These are phyloP conservation scores for Myiothlypis coronata DNA, from an alignment of 2,797 vertebrate species.

Conservation along the genomic window DNA sequence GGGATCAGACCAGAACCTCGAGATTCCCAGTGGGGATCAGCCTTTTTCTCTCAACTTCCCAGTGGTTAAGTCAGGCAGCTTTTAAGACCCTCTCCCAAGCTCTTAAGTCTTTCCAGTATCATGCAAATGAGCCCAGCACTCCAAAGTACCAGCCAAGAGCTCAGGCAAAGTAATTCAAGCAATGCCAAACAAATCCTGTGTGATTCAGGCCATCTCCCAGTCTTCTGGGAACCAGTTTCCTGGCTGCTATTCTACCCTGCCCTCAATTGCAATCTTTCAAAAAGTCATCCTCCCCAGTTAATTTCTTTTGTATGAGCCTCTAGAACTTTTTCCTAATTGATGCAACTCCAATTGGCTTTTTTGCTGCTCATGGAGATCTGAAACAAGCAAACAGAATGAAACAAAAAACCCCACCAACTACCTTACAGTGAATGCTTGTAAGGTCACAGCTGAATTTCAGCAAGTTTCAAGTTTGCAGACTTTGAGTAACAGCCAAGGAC, in stretches of 20 bases:
- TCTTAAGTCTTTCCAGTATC: conserved; percentile 12
- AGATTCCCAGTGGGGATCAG: background rate
- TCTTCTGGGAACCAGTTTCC: conserved; percentile 3
- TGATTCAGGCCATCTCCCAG: background rate
- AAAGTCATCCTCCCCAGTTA: background rate
- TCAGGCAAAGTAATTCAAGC: conserved; percentile 14
- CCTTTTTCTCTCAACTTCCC: background rate
- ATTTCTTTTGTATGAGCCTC: background rate
- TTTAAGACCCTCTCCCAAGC: conserved; percentile 16
- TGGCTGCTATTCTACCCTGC: background rate
- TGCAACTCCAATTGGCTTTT: background rate
- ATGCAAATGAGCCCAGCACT: background rate
- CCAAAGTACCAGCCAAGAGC: background rate
- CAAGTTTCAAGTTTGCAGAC: background rate
- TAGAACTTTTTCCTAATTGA: background rate
- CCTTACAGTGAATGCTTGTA: background rate
- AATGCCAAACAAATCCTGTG: background rate
- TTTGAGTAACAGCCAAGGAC: background rate
- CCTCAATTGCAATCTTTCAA: background rate
- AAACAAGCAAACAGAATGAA: background rate
- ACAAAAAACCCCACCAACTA: background rate
- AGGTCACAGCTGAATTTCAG: conserved; percentile 6
- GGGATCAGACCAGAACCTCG: background rate
- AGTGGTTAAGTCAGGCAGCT: background rate
- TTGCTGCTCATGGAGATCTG: background rate